phyloP scores from a whole-genome alignment of 2,797 vertebrate genomes.

The Emys orbicularis region DNA sequence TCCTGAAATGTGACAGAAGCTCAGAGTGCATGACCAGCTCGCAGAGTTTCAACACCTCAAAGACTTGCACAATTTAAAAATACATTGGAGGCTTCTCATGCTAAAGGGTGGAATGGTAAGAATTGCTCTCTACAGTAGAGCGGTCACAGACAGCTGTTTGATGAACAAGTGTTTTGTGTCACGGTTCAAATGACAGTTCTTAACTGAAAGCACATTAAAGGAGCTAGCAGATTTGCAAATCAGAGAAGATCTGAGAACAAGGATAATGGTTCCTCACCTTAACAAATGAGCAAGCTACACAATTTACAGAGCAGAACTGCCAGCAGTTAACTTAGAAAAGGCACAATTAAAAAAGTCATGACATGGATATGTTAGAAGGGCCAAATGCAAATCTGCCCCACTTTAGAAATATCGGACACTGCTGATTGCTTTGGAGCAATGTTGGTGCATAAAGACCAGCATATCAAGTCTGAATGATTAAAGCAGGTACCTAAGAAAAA shows the following conservation, averaged over 20 bases:
- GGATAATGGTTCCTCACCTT: slow-evolving; percentile 42
- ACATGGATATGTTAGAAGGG: not conserved
- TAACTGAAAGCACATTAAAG: not conserved
- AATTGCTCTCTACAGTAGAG: not conserved
- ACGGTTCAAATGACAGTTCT: slow-evolving; percentile 25
- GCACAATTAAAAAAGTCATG: not conserved
- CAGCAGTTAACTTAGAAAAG: slow-evolving; percentile 47
- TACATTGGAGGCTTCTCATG: not conserved
- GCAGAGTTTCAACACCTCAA: not conserved
- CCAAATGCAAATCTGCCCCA: slow-evolving; percentile 32
- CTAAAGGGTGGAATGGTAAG: not conserved
- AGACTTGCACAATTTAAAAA: slow-evolving; percentile 6
- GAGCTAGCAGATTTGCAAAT: slow-evolving; percentile 9
- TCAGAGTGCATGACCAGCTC: not conserved
- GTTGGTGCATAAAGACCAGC: not conserved
- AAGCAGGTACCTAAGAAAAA: not conserved
- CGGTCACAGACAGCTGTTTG: not conserved
- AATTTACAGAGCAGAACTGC: not conserved
- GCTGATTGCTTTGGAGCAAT: slow-evolving; percentile 30
- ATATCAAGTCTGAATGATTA: not conserved
- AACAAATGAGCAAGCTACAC: not conserved
- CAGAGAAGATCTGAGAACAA: slow-evolving; percentile 13
- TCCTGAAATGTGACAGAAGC: not conserved
- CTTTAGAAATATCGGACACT: slow-evolving; percentile 33
- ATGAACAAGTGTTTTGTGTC: not conserved